Evolutionary conservation across 2,113 vertebrate genomes (phyloP).

Genomic region (Neotoma lepida): DNA sequence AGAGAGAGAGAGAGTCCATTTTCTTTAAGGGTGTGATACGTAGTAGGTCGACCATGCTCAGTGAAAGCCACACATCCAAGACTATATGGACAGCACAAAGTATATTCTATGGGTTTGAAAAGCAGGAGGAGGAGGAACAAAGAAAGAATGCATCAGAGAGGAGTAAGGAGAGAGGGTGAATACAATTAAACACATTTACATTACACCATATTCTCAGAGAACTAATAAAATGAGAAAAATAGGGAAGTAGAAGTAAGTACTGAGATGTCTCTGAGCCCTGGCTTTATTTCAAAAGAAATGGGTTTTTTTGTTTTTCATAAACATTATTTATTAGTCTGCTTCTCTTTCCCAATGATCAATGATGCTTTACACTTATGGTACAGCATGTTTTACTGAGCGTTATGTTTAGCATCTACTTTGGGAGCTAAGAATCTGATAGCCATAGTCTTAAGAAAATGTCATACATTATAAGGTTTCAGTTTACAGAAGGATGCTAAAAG

Average conservation of each 20-base stretch:
- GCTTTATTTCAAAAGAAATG: background rate
- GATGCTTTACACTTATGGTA: conserved; percentile 27
- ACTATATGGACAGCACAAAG: background rate
- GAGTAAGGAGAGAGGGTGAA: background rate
- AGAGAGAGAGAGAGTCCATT: background rate
- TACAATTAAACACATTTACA: background rate
- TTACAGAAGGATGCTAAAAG: background rate
- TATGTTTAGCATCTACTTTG: conserved; percentile 18
- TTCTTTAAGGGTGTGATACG: background rate
- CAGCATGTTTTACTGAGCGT: background rate
- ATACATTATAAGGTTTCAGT: background rate
- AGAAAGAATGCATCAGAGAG: background rate
- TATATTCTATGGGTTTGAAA: background rate
- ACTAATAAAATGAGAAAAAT: background rate
- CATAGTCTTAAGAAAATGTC: conserved; percentile 16
- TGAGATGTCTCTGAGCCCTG: background rate
- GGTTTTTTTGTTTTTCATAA: conserved; percentile 30
- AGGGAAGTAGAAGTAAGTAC: background rate
- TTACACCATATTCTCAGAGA: background rate
- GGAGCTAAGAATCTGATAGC: background rate
- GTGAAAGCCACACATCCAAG: background rate
- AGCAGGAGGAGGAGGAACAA: background rate
- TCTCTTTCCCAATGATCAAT: background rate
- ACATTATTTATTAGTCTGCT: background rate
- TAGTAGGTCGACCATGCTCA: background rate